Percentiles rank a stretch among this genome's conserved stretches.
Evolutionary conservation across 2,888 invertebrate genomes (phyloP).

Genomic region (Cosmorhoe ocellata): DNA sequence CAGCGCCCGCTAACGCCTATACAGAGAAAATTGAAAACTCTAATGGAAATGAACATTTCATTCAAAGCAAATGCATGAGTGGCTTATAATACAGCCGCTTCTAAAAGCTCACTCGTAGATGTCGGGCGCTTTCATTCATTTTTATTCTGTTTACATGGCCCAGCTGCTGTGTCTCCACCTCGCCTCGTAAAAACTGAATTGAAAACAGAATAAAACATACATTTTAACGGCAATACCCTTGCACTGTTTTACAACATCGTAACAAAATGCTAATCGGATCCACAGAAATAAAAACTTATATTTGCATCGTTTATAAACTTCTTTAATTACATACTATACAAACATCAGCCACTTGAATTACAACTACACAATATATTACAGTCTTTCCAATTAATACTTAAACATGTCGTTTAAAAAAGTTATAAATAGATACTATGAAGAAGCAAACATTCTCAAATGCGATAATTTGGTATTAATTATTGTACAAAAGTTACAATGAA

Average conservation of each 20-base stretch:
- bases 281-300: slow-evolving; percentile 37
- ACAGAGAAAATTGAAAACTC: slow-evolving; percentile 45
- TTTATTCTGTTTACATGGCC: slow-evolving; percentile 70
- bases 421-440: slow-evolving; percentile 67
- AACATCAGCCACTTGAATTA: slow-evolving; percentile 76
- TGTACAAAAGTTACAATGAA: slow-evolving; percentile 78
- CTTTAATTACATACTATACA: slow-evolving; percentile 79
- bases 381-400: slow-evolving; percentile 81
- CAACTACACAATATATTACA: slow-evolving; percentile 80
- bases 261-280: slow-evolving; percentile 34
- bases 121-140: slow-evolving; percentile 59
- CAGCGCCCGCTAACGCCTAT: slow-evolving; percentile 31
- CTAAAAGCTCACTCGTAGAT: slow-evolving; percentile 48
- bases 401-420: slow-evolving; percentile 68
- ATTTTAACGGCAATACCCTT: slow-evolving; percentile 51
- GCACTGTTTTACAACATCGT: slow-evolving; percentile 47
- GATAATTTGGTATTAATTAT: slow-evolving; percentile 79
- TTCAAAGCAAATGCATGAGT: slow-evolving; percentile 47
- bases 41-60: slow-evolving; percentile 51
- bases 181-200: slow-evolving; percentile 70
- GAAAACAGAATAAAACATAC: slow-evolving; percentile 66
- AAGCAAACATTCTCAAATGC: slow-evolving; percentile 77
- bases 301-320: slow-evolving; percentile 68
- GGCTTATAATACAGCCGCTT: slow-evolving; percentile 50
- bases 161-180: slow-evolving; percentile 65